phyloP scores from a whole-genome alignment of 92 coral and sea anemone genomes.

The Metridium senile region DNA sequence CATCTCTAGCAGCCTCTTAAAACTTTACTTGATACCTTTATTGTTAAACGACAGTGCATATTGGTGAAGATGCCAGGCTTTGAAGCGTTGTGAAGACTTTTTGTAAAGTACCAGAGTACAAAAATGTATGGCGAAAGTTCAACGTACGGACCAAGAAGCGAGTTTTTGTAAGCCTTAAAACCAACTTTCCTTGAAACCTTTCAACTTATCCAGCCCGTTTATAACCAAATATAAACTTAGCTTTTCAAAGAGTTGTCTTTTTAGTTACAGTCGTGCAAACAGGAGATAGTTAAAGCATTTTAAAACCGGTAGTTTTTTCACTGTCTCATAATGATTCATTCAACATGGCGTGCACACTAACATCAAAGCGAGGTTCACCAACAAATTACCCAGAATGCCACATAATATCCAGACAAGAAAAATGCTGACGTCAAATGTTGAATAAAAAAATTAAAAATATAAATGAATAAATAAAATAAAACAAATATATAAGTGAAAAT shows the following conservation, averaged over 20 bases:
- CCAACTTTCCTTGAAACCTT: not conserved
- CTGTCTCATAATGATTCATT: slow-evolving; percentile 60
- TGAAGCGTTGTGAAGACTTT: not conserved
- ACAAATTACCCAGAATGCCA: slow-evolving; percentile 20
- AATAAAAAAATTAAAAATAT: too few species aligned
- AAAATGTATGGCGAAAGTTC: slow-evolving; percentile 23
- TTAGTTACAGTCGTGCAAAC: not conserved
- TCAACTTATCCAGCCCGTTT: not conserved
- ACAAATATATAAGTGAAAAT: not conserved
- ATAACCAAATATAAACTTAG: not conserved
- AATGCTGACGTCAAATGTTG: not conserved
- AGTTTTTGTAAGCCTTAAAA: not conserved
- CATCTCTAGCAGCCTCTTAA: slow-evolving; percentile 55
- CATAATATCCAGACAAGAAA: not conserved
- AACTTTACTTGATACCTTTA: slow-evolving; percentile 8
- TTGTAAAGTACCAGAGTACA: not conserved
- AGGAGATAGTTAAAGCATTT: slow-evolving; percentile 19
- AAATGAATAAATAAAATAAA: not conserved
- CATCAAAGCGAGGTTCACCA: slow-evolving; percentile 63
- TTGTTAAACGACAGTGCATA: slow-evolving; percentile 17
- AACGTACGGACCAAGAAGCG: not conserved
- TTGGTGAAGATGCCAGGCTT: slow-evolving; percentile 1
- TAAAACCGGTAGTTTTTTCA: slow-evolving; percentile 16
- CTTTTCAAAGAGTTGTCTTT: slow-evolving; percentile 6
- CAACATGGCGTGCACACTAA: slow-evolving; percentile 86